phyloP scores from a whole-genome alignment of 1,140 invertebrate species.

The Solenopsis invicta region DNA sequence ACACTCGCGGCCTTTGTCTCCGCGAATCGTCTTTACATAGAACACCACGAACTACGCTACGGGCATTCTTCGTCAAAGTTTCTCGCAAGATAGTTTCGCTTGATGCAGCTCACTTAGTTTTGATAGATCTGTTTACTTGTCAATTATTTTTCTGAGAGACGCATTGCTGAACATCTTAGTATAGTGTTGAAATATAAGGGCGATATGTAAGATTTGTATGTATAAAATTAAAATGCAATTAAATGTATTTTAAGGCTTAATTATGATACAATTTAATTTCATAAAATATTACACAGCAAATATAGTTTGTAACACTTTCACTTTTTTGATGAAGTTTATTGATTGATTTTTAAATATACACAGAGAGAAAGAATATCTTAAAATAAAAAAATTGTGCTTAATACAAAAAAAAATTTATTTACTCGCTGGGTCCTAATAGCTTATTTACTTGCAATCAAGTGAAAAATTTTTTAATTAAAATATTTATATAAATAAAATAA shows the following conservation, averaged over 20 bases:
- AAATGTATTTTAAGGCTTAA: not conserved
- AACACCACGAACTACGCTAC: not conserved
- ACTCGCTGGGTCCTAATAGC: too few species aligned
- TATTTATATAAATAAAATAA: too few species aligned
- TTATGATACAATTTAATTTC: not conserved
- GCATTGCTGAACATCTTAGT: not conserved
- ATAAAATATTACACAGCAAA: not conserved
- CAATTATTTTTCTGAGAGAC: not conserved
- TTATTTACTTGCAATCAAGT: too few species aligned
- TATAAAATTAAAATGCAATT: not conserved
- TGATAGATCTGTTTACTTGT: not conserved
- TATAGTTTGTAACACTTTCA: not conserved
- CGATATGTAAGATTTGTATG: not conserved
- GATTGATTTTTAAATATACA: constrained; percentile 3
- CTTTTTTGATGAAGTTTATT: not conserved
- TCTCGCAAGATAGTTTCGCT: not conserved
- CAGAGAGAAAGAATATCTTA: too few species aligned
- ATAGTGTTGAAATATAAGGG: not conserved
- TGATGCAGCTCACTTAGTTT: not conserved
- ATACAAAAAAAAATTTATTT: too few species aligned
- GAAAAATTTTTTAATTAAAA: too few species aligned
- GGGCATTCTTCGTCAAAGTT: constrained; percentile 7
- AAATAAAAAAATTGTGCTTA: too few species aligned
- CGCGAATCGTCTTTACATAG: constrained; percentile 62
- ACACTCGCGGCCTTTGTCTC: constrained; percentile 73